Conservation (phyloP, 2,113 vertebrate species). For the Gopherus flavomarginatus region DNA sequence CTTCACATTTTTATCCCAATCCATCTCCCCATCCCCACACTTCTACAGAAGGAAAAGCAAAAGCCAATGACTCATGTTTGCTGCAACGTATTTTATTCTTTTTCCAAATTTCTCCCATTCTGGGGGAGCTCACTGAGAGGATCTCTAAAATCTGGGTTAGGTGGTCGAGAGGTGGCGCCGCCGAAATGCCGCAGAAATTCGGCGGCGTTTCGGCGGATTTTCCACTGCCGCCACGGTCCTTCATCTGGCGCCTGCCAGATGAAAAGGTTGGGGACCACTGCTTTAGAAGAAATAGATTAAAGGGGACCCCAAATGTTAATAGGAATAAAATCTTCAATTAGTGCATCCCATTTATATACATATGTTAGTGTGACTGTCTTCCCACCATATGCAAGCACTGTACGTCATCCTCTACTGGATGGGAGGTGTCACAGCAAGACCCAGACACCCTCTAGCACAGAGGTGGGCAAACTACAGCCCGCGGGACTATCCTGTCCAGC, state of each 20-base stretch:
- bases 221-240: no score
- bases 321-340: not conserved
- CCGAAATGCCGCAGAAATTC: no score
- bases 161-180: not conserved
- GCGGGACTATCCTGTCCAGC: no score
- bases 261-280: no score
- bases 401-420: not conserved
- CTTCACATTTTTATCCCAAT: not conserved
- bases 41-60: not conserved
- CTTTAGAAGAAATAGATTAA: not conserved
- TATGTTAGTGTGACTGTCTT: not conserved
- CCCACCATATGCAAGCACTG: fast-evolving
- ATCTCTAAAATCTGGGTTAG: not conserved
- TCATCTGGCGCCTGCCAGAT: no score
- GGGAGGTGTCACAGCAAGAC: not conserved
- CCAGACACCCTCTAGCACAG: not conserved
- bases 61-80: not conserved
- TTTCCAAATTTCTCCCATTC: not conserved
- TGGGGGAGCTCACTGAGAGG: not conserved
- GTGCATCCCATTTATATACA: not conserved
- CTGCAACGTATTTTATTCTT: not conserved
- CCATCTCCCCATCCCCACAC: not conserved
- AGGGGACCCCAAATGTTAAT: not conserved
- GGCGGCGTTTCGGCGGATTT: no score
- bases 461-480: not conserved